These are phyloP conservation scores for Epizoanthus stellaris DNA, from an alignment of 92 coral and sea anemone species.

Conservation along the genomic window DNA sequence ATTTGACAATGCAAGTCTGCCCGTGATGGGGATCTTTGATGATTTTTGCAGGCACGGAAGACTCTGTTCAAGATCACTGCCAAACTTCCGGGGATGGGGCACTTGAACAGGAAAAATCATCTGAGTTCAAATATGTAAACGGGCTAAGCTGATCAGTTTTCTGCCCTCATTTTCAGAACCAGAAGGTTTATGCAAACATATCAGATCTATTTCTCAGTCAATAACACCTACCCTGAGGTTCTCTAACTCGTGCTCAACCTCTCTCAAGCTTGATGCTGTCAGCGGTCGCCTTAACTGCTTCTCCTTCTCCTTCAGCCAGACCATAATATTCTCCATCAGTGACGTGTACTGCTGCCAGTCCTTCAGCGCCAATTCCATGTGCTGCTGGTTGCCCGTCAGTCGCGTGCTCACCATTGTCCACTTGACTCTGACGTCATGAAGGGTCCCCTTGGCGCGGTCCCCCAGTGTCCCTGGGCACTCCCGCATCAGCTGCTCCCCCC, in stretches of 20 bases:
- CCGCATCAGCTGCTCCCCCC: constrained; percentile 70
- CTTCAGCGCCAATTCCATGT: constrained; percentile 84
- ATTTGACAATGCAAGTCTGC: no score
- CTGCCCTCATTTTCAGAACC: neutral
- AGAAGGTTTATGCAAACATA: neutral
- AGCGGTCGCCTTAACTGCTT: constrained; percentile 71
- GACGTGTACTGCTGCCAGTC: constrained; percentile 98
- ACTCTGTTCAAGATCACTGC: no score
- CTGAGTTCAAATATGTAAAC: neutral
- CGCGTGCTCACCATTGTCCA: constrained; percentile 85
- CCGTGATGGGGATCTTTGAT: no score
- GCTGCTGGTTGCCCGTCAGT: constrained; percentile 88
- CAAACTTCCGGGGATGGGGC: no score
- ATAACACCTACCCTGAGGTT: constrained; percentile 80
- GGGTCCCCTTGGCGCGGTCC: constrained; percentile 67
- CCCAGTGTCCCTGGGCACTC: constrained; percentile 68
- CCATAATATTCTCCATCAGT: constrained; percentile 93
- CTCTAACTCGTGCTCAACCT: constrained; percentile 83
- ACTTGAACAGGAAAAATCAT: no score
- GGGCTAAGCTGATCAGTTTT: no score
- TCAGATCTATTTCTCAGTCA: constrained; percentile 66
- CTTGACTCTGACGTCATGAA: constrained; percentile 69
- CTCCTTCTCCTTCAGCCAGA: constrained; percentile 94
- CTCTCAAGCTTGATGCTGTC: constrained; percentile 67
- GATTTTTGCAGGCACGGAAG: neutral